These are phyloP conservation scores for Aphelenchoides bicaudatus DNA, from an alignment of 2,888 invertebrate species.

Conservation along the genomic window DNA sequence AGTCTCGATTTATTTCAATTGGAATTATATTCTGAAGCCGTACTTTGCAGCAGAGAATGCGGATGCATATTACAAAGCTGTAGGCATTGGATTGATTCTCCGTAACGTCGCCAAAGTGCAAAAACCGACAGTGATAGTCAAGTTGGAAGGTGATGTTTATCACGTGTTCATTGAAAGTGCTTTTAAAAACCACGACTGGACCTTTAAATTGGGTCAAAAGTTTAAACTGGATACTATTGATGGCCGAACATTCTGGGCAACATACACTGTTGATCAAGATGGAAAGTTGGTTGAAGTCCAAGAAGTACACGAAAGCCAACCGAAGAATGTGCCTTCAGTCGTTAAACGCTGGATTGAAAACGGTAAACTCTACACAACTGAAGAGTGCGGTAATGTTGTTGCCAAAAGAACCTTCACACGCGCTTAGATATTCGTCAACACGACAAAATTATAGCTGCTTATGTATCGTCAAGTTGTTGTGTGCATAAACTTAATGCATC, in stretches of 20 bases:
- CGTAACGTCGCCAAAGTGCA: neutral
- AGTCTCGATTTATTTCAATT: too few relatives aligned
- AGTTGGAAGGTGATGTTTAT: neutral
- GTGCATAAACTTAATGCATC: too few relatives aligned
- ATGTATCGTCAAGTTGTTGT: too few relatives aligned
- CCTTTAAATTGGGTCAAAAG: neutral
- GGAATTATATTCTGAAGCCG: too few relatives aligned
- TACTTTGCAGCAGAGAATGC: too few relatives aligned
- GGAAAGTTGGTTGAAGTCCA: constrained; percentile 3
- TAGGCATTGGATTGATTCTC: constrained; percentile 7
- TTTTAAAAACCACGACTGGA: constrained; percentile 6
- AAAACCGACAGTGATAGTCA: neutral
- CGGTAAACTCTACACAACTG: neutral
- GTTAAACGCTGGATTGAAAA: neutral
- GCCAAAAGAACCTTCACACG: neutral
- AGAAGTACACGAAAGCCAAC: neutral
- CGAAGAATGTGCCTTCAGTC: constrained; percentile 1
- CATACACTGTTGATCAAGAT: neutral
- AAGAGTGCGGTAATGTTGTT: constrained; percentile 1
- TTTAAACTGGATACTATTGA: neutral
- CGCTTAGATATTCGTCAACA: too few relatives aligned
- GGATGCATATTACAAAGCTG: too few relatives aligned
- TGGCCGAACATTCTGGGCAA: neutral
- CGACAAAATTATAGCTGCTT: too few relatives aligned
- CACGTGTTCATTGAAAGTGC: constrained; percentile 10